Evolutionary conservation across 53 echinoderm and acorn worm genomes (phyloP).

Genomic region (Astropecten irregularis): DNA sequence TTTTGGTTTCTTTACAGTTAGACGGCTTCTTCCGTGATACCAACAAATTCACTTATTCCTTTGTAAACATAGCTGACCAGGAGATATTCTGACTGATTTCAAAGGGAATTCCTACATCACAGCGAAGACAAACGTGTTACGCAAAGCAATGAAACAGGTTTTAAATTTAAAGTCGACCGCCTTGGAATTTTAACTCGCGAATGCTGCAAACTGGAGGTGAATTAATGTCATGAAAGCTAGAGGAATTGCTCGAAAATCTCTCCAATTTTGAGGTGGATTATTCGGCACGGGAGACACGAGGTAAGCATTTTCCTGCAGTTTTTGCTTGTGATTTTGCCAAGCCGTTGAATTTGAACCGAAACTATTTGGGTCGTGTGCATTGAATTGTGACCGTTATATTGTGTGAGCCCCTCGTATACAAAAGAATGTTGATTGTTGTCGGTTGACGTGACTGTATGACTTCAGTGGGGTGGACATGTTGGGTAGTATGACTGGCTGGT

Average conservation of each 20-base stretch:
- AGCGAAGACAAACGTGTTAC: not conserved
- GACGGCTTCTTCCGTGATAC: not conserved
- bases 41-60: too few species aligned
- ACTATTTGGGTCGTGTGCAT: slow-evolving; percentile 35
- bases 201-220: too few species aligned
- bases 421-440: not conserved
- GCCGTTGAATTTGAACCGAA: slow-evolving; percentile 3
- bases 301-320: not conserved
- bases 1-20: not conserved
- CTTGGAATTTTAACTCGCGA: too few species aligned
- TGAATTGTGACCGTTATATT: slow-evolving; percentile 17
- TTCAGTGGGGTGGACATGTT: too few species aligned
- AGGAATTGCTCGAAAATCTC: not conserved
- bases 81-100: not conserved
- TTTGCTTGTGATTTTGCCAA: not conserved
- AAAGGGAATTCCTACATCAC: not conserved
- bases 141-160: not conserved
- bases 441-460: too few species aligned
- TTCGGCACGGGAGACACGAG: not conserved
- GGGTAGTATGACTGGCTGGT: too few species aligned
- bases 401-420: not conserved
- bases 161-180: not conserved
- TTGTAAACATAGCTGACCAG: not conserved
- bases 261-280: not conserved
- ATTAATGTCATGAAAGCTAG: too few species aligned